A percentile compares a stretch with the other conserved stretches of the same genome.
Conservation (phyloP, 2,113 vertebrate genomes). For the Paratilapia polleni region DNA sequence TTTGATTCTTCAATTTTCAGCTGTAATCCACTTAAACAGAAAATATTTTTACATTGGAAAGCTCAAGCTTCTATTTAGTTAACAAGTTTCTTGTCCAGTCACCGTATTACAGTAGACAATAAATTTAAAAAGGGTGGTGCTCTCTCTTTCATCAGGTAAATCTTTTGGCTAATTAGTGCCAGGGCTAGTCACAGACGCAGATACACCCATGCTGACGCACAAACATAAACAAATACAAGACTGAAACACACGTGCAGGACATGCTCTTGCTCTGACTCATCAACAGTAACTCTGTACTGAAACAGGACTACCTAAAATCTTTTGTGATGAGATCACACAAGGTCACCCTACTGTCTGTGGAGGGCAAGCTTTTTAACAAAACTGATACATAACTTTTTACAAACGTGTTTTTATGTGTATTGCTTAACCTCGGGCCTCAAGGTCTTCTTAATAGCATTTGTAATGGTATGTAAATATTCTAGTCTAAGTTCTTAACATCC, state of each 20-base stretch:
- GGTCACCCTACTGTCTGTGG: no score
- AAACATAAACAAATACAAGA: not conserved
- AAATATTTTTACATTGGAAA: not conserved
- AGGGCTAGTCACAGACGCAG: not conserved
- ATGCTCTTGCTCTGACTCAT: not conserved
- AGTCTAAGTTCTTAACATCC: not conserved
- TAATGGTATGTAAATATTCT: fast-evolving
- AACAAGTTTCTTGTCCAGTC: not conserved
- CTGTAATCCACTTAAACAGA: not conserved
- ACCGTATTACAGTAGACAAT: not conserved
- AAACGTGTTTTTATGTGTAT: not conserved
- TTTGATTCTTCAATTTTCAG: not conserved
- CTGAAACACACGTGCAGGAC: not conserved
- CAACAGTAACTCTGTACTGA: not conserved
- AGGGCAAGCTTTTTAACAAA: no score
- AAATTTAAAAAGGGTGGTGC: not conserved
- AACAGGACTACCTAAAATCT: not conserved
- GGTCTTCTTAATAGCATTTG: not conserved
- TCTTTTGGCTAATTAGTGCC: not conserved
- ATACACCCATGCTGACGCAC: not conserved
- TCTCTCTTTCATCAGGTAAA: not conserved
- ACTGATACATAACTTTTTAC: not conserved
- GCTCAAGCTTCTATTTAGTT: not conserved
- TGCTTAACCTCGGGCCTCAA: not conserved
- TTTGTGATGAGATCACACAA: not conserved